Evolutionary conservation across 2,113 vertebrate species (phyloP).

Genomic region (Embiotoca jacksoni): DNA sequence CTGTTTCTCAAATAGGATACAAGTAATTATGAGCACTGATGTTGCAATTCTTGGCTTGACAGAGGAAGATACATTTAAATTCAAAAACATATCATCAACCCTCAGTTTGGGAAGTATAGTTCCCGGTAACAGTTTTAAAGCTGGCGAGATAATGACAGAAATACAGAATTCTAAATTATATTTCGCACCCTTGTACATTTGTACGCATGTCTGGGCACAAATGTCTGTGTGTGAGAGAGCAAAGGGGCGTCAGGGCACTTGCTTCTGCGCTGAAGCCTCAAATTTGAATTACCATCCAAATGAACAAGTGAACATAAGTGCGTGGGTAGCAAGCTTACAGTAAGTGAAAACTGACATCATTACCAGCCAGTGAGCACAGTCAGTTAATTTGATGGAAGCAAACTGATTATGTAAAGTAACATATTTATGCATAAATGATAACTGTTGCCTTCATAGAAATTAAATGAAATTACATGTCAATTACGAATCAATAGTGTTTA

Average conservation of each 20-base stretch:
- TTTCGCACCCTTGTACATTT: background rate
- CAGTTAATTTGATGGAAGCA: constrained; percentile 19
- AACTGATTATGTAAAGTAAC: constrained; percentile 17
- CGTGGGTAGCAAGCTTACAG: constrained; percentile 25
- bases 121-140: background rate
- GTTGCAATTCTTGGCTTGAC: background rate
- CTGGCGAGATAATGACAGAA: background rate
- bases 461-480: background rate
- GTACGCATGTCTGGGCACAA: too few species aligned
- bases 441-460: background rate
- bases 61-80: background rate
- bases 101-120: too few species aligned
- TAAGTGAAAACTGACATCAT: background rate
- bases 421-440: constrained; percentile 9
- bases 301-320: constrained; percentile 46
- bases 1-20: constrained; percentile 12
- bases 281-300: constrained; percentile 25
- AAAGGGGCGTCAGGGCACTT: background rate
- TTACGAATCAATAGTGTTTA: too few species aligned
- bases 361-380: constrained; percentile 16
- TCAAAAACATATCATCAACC: background rate
- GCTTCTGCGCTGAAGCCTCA: background rate
- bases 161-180: background rate
- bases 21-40: background rate
- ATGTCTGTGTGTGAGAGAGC: constrained; percentile 6